Conservation (phyloP, 2,888 invertebrate species). For the Lucinisca nassula region DNA sequence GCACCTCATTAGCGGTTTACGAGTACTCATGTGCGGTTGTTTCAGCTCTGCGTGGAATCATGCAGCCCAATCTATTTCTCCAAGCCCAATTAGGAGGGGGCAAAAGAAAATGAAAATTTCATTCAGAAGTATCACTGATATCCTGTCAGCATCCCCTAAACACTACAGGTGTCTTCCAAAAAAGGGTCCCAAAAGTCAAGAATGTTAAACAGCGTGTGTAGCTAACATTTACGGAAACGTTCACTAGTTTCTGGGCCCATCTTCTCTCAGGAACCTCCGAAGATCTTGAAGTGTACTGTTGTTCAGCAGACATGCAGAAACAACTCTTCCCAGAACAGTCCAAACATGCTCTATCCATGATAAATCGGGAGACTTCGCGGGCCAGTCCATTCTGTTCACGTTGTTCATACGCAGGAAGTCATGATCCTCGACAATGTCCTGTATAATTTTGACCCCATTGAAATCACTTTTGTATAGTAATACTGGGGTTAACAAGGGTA, state of each 20-base stretch:
- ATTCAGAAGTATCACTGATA: background rate
- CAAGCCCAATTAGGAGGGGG: too few relatives aligned
- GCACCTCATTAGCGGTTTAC: too few relatives aligned
- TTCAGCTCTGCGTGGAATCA: too few relatives aligned
- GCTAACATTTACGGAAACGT: background rate
- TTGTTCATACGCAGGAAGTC: background rate
- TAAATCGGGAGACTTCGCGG: background rate
- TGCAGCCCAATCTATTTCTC: too few relatives aligned
- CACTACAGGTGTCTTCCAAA: background rate
- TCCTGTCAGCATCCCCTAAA: background rate
- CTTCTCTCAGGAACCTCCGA: background rate
- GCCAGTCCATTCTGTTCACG: background rate
- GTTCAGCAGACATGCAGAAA: background rate
- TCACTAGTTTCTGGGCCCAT: background rate
- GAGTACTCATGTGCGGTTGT: too few relatives aligned
- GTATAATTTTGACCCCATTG: too few relatives aligned
- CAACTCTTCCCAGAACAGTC: background rate
- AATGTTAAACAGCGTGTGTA: background rate
- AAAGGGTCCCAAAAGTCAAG: background rate
- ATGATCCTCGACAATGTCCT: too few relatives aligned
- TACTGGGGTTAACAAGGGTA: too few relatives aligned
- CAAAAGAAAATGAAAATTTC: background rate
- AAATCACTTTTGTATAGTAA: too few relatives aligned
- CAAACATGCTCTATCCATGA: background rate
- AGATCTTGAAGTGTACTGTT: background rate